These are phyloP conservation scores for Hofmannophila pseudospretella DNA, from an alignment of 2,888 invertebrate species.

Conservation along the genomic window DNA sequence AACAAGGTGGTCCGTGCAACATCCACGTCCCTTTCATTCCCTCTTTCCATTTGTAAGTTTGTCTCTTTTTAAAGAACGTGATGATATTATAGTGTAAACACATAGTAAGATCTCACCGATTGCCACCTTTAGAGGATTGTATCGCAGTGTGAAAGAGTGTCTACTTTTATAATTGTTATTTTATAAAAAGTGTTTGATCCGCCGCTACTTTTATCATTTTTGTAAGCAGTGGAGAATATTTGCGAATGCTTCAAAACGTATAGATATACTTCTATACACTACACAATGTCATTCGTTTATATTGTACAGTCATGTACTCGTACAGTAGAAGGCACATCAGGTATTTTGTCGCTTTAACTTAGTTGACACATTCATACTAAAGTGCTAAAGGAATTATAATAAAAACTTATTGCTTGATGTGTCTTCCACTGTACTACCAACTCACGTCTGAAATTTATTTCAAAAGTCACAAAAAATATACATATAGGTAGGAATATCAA, in stretches of 20 bases:
- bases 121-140: slow-evolving; percentile 47
- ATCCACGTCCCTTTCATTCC: slow-evolving; percentile 18
- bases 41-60: slow-evolving; percentile 12
- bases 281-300: too few relatives aligned
- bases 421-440: too few relatives aligned
- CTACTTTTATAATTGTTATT: slow-evolving; percentile 35
- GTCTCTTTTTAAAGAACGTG: slow-evolving; percentile 46
- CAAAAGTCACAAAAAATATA: too few relatives aligned
- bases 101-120: slow-evolving; percentile 38
- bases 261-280: too few relatives aligned
- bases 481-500: too few relatives aligned
- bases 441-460: too few relatives aligned
- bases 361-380: too few relatives aligned
- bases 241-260: neutral
- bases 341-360: too few relatives aligned
- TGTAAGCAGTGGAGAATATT: neutral
- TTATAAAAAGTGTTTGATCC: slow-evolving; percentile 11
- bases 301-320: too few relatives aligned
- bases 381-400: too few relatives aligned
- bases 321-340: too few relatives aligned
- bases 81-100: slow-evolving; percentile 49
- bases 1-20: slow-evolving; percentile 62
- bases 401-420: too few relatives aligned
- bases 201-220: slow-evolving; percentile 9
- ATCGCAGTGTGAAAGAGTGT: slow-evolving; percentile 35